These are phyloP conservation scores for Odontomachus brunneus DNA, from an alignment of 1,140 invertebrate species.

Conservation along the genomic window DNA sequence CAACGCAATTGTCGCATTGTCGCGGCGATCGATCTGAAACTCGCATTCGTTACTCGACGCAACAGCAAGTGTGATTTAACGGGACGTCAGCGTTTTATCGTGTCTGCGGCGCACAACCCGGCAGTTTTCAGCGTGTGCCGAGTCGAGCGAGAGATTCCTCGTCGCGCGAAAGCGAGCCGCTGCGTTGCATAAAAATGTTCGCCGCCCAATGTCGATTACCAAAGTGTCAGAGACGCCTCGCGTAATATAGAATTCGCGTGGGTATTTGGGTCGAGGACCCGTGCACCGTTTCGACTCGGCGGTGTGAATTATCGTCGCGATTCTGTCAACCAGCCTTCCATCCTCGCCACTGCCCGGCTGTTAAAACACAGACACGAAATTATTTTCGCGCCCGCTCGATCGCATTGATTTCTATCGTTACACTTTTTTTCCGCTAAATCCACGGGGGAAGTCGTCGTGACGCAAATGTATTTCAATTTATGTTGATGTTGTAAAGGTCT, in stretches of 20 bases:
- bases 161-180: too few species aligned
- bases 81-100: too few species aligned
- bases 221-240: constrained; percentile 17
- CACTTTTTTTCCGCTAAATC: neutral
- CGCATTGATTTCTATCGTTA: neutral
- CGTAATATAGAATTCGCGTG: constrained; percentile 42
- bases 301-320: constrained; percentile 60
- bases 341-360: constrained; percentile 48
- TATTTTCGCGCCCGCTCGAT: neutral
- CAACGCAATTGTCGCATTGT: too few species aligned
- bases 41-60: too few species aligned
- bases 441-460: too few species aligned
- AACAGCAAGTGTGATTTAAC: too few species aligned
- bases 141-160: too few species aligned
- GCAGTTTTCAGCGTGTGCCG: too few species aligned
- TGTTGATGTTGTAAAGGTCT: too few species aligned
- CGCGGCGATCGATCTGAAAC: too few species aligned
- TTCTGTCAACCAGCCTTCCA: constrained; percentile 2
- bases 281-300: neutral
- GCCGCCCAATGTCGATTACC: neutral
- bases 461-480: too few species aligned
- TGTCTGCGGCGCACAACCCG: too few species aligned
- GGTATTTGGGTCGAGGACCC: constrained; percentile 66
- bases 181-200: constrained; percentile 7
- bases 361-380: neutral